Evolutionary conservation across 2,888 invertebrate species (phyloP).

Genomic region (Eucera pruinosa): DNA sequence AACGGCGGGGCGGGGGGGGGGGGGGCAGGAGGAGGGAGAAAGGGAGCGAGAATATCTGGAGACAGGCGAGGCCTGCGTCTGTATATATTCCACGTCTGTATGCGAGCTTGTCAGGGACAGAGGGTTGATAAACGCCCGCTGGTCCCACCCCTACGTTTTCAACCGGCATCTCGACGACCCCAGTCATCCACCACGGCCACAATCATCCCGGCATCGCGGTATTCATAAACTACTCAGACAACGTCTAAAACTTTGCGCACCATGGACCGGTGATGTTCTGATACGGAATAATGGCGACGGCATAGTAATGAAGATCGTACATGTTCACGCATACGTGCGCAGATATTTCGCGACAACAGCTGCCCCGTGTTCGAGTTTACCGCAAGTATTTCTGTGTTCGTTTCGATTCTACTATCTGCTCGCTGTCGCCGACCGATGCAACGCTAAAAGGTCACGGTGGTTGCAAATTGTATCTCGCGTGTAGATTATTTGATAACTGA

Average conservation of each 20-base stretch:
- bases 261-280: constrained; percentile 68
- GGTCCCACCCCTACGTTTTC: constrained; percentile 37
- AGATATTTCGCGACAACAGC: constrained; percentile 3
- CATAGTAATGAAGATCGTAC: constrained; percentile 63
- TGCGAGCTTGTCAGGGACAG: constrained; percentile 62
- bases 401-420: neutral
- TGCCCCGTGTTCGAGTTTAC: neutral
- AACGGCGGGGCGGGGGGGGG: no score
- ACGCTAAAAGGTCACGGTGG: neutral
- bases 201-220: constrained; percentile 64
- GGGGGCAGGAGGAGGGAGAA: neutral
- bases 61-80: constrained; percentile 6
- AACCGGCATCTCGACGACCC: constrained; percentile 50
- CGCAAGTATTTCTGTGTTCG: constrained; percentile 32
- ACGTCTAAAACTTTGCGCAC: constrained; percentile 73
- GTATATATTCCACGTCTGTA: constrained; percentile 4
- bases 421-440: no score
- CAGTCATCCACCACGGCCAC: constrained; percentile 51
- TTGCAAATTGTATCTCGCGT: neutral
- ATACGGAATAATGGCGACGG: constrained; percentile 72
- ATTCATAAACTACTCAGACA: constrained; percentile 79
- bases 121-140: constrained; percentile 68
- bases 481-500: neutral
- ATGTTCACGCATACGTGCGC: constrained; percentile 25
- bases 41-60: neutral